Evolutionary conservation across 2,888 invertebrate genomes (phyloP).

Genomic region (Pemphredon lugubris): DNA sequence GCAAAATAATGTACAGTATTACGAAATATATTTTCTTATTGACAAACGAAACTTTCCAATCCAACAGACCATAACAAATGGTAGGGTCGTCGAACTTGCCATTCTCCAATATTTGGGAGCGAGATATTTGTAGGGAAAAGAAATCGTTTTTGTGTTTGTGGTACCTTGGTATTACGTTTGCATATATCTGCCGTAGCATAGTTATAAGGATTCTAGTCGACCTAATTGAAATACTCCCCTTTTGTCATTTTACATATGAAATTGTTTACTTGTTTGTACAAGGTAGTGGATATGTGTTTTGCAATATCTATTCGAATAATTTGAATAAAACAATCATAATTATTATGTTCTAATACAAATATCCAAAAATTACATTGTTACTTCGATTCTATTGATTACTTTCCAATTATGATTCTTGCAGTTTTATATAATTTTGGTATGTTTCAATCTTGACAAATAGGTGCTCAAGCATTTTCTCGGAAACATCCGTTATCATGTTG

Average conservation of each 20-base stretch:
- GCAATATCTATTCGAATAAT: too few species aligned
- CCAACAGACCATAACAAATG: conserved; percentile 26
- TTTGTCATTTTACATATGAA: conserved; percentile 33
- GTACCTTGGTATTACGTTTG: conserved; percentile 16
- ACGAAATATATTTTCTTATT: too few species aligned
- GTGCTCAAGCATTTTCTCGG: conserved; percentile 94
- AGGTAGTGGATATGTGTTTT: too few species aligned
- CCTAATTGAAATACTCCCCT: conserved; percentile 51
- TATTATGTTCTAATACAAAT: too few species aligned
- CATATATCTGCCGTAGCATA: conserved; percentile 3
- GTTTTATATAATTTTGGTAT: conserved; percentile 6
- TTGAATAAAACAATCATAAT: too few species aligned
- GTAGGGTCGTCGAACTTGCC: too few species aligned
- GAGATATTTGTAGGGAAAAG: neutral
- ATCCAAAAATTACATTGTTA: too few species aligned
- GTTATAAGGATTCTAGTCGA: conserved; percentile 63
- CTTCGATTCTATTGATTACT: too few species aligned
- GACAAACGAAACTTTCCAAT: conserved; percentile 43
- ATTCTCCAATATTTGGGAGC: too few species aligned
- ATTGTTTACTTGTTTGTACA: too few species aligned
- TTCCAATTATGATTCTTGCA: too few species aligned
- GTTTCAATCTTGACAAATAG: conserved; percentile 79
- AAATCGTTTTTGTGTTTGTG: conserved; percentile 20
- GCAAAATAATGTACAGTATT: too few species aligned
- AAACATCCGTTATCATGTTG: conserved; percentile 99